Evolutionary conservation across 2,888 invertebrate species (phyloP).

Genomic region (Melanostoma mellinum): DNA sequence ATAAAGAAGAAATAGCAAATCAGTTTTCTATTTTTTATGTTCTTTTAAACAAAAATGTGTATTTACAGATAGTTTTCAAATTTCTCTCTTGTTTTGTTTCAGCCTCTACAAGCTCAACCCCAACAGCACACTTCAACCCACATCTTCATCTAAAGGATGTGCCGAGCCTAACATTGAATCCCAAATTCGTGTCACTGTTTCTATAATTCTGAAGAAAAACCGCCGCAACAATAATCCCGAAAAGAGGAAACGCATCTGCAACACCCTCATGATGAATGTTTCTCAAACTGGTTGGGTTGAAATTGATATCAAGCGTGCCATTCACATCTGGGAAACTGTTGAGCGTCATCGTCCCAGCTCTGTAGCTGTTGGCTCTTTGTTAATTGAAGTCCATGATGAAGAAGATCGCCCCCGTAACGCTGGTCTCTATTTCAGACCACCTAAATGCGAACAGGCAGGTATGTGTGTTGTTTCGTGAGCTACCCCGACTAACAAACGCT

Average conservation of each 20-base stretch:
- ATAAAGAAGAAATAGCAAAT: too few species aligned
- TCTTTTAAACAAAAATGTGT: background rate
- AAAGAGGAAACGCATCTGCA: conserved; percentile 81
- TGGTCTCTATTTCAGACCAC: conserved; percentile 80
- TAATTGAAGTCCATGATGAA: conserved; percentile 81
- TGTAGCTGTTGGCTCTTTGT: conserved; percentile 79
- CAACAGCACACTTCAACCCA: conserved; percentile 71
- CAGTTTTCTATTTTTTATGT: too few species aligned
- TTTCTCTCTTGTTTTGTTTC: background rate
- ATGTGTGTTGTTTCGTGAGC: conserved; percentile 80
- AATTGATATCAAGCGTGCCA: conserved; percentile 80
- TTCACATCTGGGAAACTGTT: conserved; percentile 79
- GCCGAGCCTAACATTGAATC: conserved; percentile 74
- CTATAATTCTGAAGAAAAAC: conserved; percentile 79
- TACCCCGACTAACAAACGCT: conserved; percentile 76
- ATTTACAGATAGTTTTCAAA: background rate
- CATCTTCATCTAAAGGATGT: conserved; percentile 43
- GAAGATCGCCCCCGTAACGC: conserved; percentile 80
- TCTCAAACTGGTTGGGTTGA: conserved; percentile 80
- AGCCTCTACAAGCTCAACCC: conserved; percentile 79
- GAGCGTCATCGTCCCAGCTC: conserved; percentile 75
- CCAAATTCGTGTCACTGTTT: conserved; percentile 80
- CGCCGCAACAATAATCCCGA: conserved; percentile 75
- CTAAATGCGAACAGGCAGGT: conserved; percentile 82
- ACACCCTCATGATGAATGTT: conserved; percentile 80